Conservation (phyloP, 2,113 vertebrate genomes). For the Ancistrus triradiatus region DNA sequence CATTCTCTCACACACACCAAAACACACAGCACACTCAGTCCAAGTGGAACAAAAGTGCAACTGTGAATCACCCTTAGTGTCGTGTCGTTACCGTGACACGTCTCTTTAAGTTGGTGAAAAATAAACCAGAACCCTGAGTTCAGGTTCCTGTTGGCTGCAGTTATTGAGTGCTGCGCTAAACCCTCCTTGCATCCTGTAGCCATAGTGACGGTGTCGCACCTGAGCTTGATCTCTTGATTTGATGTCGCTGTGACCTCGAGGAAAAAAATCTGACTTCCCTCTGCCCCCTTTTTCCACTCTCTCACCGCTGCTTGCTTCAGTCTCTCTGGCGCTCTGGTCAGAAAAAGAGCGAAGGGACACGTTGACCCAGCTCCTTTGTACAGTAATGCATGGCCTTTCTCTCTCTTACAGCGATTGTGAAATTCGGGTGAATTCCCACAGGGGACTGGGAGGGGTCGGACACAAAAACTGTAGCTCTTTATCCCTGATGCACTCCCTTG, state of each 20-base stretch:
- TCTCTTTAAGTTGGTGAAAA: too few relatives aligned
- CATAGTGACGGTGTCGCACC: constrained; percentile 1
- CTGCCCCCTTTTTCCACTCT: not conserved
- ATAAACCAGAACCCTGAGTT: too few relatives aligned
- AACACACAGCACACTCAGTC: too few relatives aligned
- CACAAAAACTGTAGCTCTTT: constrained; percentile 54
- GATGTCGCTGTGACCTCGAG: constrained; percentile 31
- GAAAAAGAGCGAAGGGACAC: too few relatives aligned
- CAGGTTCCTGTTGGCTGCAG: too few relatives aligned
- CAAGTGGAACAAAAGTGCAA: too few relatives aligned
- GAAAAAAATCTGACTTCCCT: not conserved
- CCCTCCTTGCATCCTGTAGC: constrained; percentile 27
- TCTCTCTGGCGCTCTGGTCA: constrained; percentile 26
- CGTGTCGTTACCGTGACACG: too few relatives aligned
- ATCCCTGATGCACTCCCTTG: too few relatives aligned
- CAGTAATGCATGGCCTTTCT: not conserved
- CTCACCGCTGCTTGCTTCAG: not conserved
- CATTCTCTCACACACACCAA: too few relatives aligned
- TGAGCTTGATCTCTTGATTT: too few relatives aligned
- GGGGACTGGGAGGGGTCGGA: constrained; percentile 57
- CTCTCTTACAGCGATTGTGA: constrained; percentile 7
- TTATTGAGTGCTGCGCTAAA: too few relatives aligned
- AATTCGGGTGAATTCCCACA: constrained; percentile 44
- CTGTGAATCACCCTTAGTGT: too few relatives aligned
- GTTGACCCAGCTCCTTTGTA: constrained; percentile 6